Conservation (phyloP, 92 coral and sea anemone species). For the Phenganax marumi region DNA sequence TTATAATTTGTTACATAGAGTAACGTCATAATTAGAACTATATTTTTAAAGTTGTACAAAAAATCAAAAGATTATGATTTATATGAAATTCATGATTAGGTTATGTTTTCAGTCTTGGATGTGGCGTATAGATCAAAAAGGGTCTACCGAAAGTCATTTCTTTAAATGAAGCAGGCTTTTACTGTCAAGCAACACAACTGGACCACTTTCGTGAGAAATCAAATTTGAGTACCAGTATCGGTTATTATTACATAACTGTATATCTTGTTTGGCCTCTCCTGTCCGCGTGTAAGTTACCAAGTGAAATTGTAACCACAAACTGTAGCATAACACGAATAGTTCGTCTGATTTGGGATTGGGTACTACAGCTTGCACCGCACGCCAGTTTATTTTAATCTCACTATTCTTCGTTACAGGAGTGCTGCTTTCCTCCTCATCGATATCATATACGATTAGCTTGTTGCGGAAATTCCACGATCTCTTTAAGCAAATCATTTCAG, state of each 20-base stretch:
- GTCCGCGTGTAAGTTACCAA: neutral
- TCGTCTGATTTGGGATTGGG: neutral
- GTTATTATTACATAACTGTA: neutral
- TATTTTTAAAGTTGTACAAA: constrained; percentile 3
- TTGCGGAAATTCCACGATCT: neutral
- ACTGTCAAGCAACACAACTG: neutral
- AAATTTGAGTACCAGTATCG: neutral
- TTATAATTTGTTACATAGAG: neutral
- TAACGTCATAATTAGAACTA: neutral
- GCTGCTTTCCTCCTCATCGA: neutral
- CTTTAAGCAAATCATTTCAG: neutral
- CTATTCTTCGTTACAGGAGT: neutral
- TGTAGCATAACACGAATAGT: neutral
- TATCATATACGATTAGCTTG: neutral
- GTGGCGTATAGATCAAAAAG: too few species aligned
- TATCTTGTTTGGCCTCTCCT: constrained; percentile 9
- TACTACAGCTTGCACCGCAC: neutral
- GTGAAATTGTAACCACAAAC: neutral
- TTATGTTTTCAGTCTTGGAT: too few species aligned
- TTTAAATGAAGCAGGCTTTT: neutral
- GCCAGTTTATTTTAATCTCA: neutral
- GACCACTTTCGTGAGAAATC: constrained; percentile 18
- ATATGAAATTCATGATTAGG: neutral
- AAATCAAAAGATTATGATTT: neutral
- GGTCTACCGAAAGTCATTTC: neutral